phyloP scores from a whole-genome alignment of 1,140 invertebrate genomes.

The Ostrea edulis region DNA sequence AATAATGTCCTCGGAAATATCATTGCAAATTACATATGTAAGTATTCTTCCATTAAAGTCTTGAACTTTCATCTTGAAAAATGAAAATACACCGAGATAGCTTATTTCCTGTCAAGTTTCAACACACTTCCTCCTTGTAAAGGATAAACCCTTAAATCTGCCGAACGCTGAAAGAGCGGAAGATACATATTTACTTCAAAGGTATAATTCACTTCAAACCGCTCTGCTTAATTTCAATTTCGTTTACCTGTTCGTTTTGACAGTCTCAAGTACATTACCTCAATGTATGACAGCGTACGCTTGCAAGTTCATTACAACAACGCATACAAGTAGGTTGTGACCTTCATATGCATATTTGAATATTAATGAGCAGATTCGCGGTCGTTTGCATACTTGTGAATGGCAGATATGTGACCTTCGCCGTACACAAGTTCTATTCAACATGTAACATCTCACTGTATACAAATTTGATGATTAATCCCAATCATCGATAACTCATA shows the following conservation, averaged over 20 bases:
- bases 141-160: background rate
- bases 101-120: background rate
- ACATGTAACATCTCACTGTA: background rate
- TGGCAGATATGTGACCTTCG: conserved; percentile 19
- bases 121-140: conserved; percentile 1
- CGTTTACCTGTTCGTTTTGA: conserved; percentile 1
- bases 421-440: background rate
- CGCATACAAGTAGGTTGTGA: conserved; percentile 12
- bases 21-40: background rate
- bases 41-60: background rate
- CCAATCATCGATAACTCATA: background rate
- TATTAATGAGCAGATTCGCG: conserved; percentile 9
- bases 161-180: background rate
- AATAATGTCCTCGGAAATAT: conserved; percentile 4
- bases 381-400: conserved; percentile 6
- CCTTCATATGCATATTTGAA: conserved; percentile 24
- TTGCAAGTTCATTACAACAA: conserved; percentile 23
- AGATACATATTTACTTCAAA: conserved; percentile 7
- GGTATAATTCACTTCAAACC: conserved; percentile 24
- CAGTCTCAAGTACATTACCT: conserved; percentile 28
- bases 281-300: background rate
- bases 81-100: background rate
- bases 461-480: conserved; percentile 10
- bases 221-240: conserved; percentile 7
- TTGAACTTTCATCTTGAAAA: background rate